phyloP scores from a whole-genome alignment of 1,140 invertebrate genomes.

The Latrodectus geometricus region DNA sequence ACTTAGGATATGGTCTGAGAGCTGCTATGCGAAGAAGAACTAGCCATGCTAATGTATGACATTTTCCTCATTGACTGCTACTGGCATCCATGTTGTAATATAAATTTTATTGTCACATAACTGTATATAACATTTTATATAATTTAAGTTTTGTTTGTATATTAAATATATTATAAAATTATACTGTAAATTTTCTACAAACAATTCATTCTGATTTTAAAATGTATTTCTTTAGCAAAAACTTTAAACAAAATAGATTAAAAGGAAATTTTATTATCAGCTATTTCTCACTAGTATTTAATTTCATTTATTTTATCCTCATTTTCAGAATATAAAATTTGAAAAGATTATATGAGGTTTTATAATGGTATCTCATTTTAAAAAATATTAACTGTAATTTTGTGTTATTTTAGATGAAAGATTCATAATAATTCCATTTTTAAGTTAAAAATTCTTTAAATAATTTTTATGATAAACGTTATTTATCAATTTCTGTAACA shows the following conservation, averaged over 20 bases:
- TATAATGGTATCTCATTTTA: too few species aligned
- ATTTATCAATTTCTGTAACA: too few species aligned
- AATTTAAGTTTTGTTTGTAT: neutral
- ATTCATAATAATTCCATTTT: too few species aligned
- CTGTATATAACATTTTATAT: neutral
- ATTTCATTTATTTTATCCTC: too few species aligned
- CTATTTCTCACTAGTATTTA: too few species aligned
- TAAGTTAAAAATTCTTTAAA: too few species aligned
- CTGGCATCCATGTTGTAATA: neutral
- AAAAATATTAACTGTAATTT: too few species aligned
- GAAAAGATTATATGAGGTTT: too few species aligned
- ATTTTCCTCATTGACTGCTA: neutral
- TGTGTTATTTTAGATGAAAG: too few species aligned
- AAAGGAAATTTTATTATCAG: too few species aligned
- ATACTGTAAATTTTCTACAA: neutral
- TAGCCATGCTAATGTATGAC: conserved; percentile 61
- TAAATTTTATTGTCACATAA: neutral
- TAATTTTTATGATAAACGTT: too few species aligned
- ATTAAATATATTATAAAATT: neutral
- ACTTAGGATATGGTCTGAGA: conserved; percentile 58
- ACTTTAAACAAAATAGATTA: neutral
- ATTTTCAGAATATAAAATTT: too few species aligned
- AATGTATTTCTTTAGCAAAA: neutral
- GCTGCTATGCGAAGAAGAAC: conserved; percentile 63
- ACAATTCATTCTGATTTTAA: neutral